Percentiles rank a stretch among this genome's conserved stretches.
These are phyloP conservation scores for Channa maculata DNA, from an alignment of 2,113 vertebrate species.

Conservation along the genomic window DNA sequence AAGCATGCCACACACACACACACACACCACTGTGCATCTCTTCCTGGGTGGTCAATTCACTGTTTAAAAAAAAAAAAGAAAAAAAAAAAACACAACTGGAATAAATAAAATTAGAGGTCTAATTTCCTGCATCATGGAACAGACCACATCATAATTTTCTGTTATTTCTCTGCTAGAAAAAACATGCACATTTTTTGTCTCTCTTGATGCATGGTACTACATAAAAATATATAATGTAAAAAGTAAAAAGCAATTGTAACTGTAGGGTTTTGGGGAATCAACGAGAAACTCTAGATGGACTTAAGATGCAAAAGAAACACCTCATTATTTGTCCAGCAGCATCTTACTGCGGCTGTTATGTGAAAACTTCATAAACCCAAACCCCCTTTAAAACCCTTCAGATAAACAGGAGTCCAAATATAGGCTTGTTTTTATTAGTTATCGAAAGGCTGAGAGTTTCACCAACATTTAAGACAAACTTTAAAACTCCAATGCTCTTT, in stretches of 20 bases:
- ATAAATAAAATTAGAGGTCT: constrained; percentile 4
- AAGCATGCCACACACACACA: constrained; percentile 4
- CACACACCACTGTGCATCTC: too few relatives aligned
- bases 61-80: too few relatives aligned
- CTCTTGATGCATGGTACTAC: not conserved
- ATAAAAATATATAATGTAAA: constrained; percentile 23
- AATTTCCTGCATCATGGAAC: constrained; percentile 16
- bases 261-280: constrained; percentile 22
- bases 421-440: constrained; percentile 1
- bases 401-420: not conserved
- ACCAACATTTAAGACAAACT: not conserved
- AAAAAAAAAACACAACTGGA: too few relatives aligned
- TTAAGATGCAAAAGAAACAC: too few relatives aligned
- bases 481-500: not conserved
- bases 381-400: not conserved
- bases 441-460: not conserved
- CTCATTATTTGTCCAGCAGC: not conserved
- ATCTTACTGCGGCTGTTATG: not conserved
- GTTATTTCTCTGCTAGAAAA: constrained; percentile 13
- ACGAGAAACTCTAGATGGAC: too few relatives aligned
- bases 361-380: constrained; percentile 13
- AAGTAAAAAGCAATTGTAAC: too few relatives aligned
- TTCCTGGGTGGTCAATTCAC: constrained; percentile 5
- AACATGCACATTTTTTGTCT: not conserved
- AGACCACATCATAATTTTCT: not conserved